Evolutionary conservation across 2,113 vertebrate genomes (phyloP).

Genomic region (Ornithorhynchus anatinus): DNA sequence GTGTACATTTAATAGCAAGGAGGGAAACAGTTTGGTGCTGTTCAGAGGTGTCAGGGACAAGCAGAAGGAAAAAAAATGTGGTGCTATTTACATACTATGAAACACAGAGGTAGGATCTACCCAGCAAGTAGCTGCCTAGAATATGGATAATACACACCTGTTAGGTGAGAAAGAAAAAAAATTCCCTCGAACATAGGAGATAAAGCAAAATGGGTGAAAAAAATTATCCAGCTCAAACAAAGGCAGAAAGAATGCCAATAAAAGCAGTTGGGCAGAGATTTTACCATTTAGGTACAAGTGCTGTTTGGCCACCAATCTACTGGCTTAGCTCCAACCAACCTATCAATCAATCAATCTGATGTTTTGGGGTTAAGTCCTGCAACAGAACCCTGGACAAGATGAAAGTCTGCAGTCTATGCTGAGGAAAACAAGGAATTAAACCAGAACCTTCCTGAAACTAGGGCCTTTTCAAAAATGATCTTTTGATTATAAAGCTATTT

Average conservation of each 20-base stretch:
- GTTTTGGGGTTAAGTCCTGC: background rate
- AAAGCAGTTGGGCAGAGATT: background rate
- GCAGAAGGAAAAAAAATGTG: background rate
- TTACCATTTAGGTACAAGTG: background rate
- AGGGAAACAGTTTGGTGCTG: background rate
- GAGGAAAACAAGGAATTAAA: background rate
- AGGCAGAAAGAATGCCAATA: background rate
- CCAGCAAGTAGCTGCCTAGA: background rate
- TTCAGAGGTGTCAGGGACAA: background rate
- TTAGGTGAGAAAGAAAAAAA: background rate
- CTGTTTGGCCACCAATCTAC: rapidly evolving
- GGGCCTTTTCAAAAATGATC: background rate
- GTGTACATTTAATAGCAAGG: constrained; percentile 20
- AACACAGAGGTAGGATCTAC: background rate
- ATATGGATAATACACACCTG: background rate
- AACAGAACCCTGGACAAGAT: background rate
- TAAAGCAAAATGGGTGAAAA: background rate
- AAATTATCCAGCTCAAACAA: background rate
- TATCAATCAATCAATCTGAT: background rate
- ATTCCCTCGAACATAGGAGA: background rate
- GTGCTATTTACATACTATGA: background rate
- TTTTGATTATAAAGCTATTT: background rate
- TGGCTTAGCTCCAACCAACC: background rate
- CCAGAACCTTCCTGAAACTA: background rate
- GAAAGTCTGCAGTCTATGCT: background rate